Conservation (phyloP, 1,140 invertebrate genomes). For the Drosophila sp. region DNA sequence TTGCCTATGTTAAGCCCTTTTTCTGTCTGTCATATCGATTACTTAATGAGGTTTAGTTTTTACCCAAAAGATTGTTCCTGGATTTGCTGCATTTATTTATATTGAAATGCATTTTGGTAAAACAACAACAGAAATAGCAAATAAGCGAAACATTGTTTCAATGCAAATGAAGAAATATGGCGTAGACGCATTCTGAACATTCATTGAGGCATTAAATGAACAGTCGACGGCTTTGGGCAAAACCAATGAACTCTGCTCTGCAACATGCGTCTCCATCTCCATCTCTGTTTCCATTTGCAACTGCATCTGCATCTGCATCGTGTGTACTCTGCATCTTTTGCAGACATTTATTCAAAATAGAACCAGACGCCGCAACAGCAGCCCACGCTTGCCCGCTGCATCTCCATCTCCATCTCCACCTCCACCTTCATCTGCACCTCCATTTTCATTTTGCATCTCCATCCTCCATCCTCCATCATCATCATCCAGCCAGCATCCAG, state of each 20-base stretch:
- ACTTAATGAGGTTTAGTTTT: too few species aligned
- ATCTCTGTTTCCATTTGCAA: neutral
- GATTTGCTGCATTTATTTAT: too few species aligned
- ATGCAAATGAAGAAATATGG: conserved; percentile 19
- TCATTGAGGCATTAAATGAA: conserved; percentile 51
- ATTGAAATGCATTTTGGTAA: too few species aligned
- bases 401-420: conserved; percentile 2
- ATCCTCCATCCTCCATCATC: conserved; percentile 18
- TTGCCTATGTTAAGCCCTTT: too few species aligned
- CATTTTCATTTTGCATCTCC: neutral
- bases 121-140: too few species aligned
- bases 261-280: neutral
- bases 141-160: conserved; percentile 11
- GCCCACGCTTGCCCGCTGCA: conserved; percentile 46
- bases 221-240: conserved; percentile 26
- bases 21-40: too few species aligned
- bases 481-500: neutral
- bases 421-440: neutral
- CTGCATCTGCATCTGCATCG: neutral
- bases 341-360: conserved; percentile 56
- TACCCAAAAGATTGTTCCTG: too few species aligned
- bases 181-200: conserved; percentile 24
- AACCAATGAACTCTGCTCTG: conserved; percentile 70
- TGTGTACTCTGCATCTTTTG: conserved; percentile 25
- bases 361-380: conserved; percentile 28